A percentile compares a stretch with the other conserved stretches of the same genome.
These are phyloP conservation scores for Acanthurus lineatus DNA, from an alignment of 2,797 vertebrate species.

Conservation along the genomic window DNA sequence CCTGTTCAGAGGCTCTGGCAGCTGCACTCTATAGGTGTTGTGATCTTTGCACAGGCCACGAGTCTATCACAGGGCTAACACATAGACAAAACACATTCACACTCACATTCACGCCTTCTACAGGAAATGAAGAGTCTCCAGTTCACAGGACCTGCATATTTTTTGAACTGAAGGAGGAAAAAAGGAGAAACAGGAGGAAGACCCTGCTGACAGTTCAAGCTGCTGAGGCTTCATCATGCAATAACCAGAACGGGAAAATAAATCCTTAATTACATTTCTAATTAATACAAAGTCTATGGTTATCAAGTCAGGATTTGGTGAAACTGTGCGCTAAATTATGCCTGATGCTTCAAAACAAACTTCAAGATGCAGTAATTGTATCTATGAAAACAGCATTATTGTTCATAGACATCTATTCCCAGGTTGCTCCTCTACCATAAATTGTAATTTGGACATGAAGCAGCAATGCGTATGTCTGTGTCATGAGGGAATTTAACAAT, in stretches of 20 bases:
- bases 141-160: conserved; percentile 36
- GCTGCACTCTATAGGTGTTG: not conserved
- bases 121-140: conserved; percentile 36
- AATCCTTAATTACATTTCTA: conserved; percentile 1
- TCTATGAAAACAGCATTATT: not conserved
- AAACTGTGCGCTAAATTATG: not conserved
- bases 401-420: not conserved
- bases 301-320: not conserved
- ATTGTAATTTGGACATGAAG: not conserved
- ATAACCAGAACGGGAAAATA: not conserved
- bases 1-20: conserved; percentile 7
- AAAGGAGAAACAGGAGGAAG: conserved; percentile 21
- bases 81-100: conserved; percentile 27
- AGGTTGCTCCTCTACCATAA: conserved; percentile 1
- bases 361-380: not conserved
- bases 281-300: conserved; percentile 6
- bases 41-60: conserved; percentile 29
- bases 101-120: conserved; percentile 22
- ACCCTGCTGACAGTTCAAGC: conserved; percentile 2
- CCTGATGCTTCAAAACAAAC: not conserved
- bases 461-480: conserved; percentile 10
- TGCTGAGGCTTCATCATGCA: conserved; percentile 13
- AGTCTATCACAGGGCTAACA: conserved; percentile 30
- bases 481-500: conserved; percentile 12
- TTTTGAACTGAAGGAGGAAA: conserved; percentile 6